Evolutionary conservation across 2,888 invertebrate genomes (phyloP).

Genomic region (Argyresthia goedartella): DNA sequence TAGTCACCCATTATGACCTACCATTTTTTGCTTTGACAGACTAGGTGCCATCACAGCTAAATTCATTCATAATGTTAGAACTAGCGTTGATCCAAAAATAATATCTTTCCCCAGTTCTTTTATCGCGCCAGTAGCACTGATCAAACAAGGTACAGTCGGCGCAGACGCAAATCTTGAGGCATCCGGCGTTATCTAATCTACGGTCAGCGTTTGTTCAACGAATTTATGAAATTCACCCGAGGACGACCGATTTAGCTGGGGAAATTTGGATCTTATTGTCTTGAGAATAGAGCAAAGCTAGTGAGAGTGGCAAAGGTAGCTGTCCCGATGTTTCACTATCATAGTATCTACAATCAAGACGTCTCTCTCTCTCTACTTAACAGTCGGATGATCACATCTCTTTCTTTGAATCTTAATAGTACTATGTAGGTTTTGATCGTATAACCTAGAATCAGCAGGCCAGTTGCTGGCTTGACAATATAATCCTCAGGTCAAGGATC

Average conservation of each 20-base stretch:
- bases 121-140: slow-evolving; percentile 24
- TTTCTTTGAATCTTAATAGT: too few relatives aligned
- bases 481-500: too few relatives aligned
- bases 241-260: not conserved
- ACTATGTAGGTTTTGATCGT: too few relatives aligned
- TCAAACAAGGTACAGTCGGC: slow-evolving; percentile 22
- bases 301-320: not conserved
- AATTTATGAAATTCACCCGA: slow-evolving; percentile 32
- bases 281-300: not conserved
- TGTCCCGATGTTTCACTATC: not conserved
- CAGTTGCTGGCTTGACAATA: too few relatives aligned
- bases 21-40: not conserved
- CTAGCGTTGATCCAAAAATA: too few relatives aligned
- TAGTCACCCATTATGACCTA: too few relatives aligned
- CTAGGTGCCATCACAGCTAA: not conserved
- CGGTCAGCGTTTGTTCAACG: slow-evolving; percentile 59
- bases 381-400: too few relatives aligned
- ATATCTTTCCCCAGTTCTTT: slow-evolving; percentile 13
- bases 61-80: too few relatives aligned
- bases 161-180: slow-evolving; percentile 15
- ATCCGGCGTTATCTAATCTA: slow-evolving; percentile 66
- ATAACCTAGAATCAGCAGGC: too few relatives aligned
- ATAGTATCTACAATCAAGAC: not conserved
- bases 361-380: too few relatives aligned
- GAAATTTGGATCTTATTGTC: not conserved